Percentiles rank a stretch among this genome's conserved stretches.
Conservation (phyloP, 2,888 invertebrate genomes). For the Pristionchus japonicus region DNA sequence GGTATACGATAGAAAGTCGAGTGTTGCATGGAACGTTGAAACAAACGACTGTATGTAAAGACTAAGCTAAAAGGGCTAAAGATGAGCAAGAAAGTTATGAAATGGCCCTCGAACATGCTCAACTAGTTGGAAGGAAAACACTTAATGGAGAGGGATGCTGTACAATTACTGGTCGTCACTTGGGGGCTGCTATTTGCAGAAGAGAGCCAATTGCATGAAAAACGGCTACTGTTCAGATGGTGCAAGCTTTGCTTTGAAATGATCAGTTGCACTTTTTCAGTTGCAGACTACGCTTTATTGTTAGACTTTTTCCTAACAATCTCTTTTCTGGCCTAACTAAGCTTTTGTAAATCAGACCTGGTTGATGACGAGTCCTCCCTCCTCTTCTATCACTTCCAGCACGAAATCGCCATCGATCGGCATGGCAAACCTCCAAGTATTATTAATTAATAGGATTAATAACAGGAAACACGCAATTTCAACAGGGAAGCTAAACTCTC, state of each 20-base stretch:
- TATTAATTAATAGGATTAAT: background rate
- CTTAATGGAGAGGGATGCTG: background rate
- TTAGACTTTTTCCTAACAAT: too few relatives aligned
- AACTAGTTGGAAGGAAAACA: background rate
- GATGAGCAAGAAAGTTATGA: background rate
- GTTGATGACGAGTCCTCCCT: background rate
- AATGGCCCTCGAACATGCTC: background rate
- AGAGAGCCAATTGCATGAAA: background rate
- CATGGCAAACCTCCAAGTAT: background rate
- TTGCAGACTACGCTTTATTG: too few relatives aligned
- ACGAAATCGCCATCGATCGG: slow-evolving; percentile 3
- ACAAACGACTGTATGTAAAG: too few relatives aligned
- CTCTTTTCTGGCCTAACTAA: too few relatives aligned
- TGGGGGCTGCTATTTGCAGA: background rate
- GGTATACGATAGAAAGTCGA: too few relatives aligned
- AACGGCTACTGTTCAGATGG: background rate
- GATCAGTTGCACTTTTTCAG: too few relatives aligned
- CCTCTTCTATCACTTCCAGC: slow-evolving; percentile 23
- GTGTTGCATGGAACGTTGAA: too few relatives aligned
- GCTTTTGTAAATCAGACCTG: background rate
- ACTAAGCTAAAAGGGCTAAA: too few relatives aligned
- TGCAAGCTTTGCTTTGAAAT: too few relatives aligned
- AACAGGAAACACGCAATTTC: background rate
- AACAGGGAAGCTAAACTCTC: background rate
- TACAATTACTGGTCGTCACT: background rate